Conservation (phyloP, 2,113 vertebrate species). For the Apodemus sylvaticus region DNA sequence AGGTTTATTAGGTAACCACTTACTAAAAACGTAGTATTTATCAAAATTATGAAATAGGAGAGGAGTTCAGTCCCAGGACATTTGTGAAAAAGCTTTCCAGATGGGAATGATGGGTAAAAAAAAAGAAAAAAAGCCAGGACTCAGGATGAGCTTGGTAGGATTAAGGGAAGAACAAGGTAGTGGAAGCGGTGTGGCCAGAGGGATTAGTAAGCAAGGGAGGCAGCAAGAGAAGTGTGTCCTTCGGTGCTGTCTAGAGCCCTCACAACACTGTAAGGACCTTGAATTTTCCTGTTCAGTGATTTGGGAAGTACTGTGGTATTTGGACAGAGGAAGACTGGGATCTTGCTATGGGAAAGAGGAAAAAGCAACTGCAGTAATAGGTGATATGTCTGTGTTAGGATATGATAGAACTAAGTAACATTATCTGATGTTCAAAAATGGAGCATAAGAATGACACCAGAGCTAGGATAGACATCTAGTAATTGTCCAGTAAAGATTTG, state of each 20-base stretch:
- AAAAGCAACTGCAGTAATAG: background rate
- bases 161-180: background rate
- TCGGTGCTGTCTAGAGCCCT: background rate
- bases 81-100: background rate
- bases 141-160: background rate
- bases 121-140: background rate
- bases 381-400: background rate
- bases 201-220: background rate
- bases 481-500: background rate
- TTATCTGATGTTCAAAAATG: background rate
- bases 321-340: background rate
- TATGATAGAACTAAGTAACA: background rate
- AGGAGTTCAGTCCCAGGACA: background rate
- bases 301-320: background rate
- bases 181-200: background rate
- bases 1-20: conserved; percentile 12
- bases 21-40: conserved; percentile 24
- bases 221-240: background rate
- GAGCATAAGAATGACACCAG: background rate
- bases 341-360: background rate
- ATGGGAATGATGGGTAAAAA: background rate
- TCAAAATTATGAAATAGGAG: background rate
- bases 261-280: background rate
- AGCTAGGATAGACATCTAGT: background rate
- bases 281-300: background rate